Conservation (phyloP, 2,113 vertebrate genomes). For the Paramormyrops kingsleyae region DNA sequence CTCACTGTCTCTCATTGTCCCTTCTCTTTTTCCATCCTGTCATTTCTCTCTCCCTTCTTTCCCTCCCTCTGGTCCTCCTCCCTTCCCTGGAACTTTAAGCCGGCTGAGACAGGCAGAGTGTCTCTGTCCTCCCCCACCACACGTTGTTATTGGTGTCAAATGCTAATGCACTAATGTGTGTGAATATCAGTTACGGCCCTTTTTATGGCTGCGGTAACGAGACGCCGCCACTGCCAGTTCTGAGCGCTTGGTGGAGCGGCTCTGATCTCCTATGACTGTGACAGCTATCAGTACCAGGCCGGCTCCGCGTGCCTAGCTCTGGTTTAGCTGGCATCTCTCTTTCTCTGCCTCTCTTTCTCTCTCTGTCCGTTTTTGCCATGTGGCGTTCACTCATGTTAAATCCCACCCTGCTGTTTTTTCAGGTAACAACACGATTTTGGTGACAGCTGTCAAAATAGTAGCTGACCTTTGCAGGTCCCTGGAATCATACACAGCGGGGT, state of each 20-base stretch:
- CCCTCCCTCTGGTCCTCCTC: not conserved
- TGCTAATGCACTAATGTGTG: not conserved
- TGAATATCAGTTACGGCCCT: not conserved
- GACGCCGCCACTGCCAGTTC: not conserved
- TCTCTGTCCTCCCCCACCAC: not conserved
- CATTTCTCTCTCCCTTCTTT: not conserved
- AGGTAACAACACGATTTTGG: not conserved
- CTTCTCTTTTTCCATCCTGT: not conserved
- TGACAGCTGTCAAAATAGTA: not conserved
- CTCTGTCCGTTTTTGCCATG: not conserved
- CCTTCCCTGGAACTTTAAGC: not conserved
- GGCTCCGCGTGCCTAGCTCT: not conserved
- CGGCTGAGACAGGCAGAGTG: not conserved
- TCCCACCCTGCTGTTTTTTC: not conserved
- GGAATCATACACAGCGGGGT: not conserved
- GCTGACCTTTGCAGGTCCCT: not conserved
- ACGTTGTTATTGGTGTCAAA: not conserved
- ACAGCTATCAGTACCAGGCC: not conserved
- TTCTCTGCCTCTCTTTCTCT: not conserved
- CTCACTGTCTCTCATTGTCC: not conserved
- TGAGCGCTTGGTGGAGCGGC: not conserved
- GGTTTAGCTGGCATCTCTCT: not conserved
- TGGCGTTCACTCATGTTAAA: not conserved
- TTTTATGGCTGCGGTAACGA: not conserved
- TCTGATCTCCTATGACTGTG: not conserved